These are phyloP conservation scores for Toxotes lorentzi DNA, from an alignment of 2,797 vertebrate species.

Conservation along the genomic window DNA sequence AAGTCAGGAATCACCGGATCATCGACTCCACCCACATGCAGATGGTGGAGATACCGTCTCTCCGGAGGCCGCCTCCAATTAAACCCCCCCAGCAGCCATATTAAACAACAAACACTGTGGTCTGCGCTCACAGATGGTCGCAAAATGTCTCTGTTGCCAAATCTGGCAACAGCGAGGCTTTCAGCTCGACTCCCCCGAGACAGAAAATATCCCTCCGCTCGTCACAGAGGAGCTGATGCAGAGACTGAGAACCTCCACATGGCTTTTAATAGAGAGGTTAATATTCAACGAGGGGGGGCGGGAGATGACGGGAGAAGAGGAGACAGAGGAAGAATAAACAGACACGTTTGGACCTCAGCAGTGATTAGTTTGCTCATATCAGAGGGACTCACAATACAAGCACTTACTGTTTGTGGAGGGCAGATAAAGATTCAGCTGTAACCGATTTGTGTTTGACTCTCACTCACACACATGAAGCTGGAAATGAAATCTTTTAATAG, in stretches of 20 bases:
- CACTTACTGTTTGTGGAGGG: constrained; percentile 24
- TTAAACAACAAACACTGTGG: constrained; percentile 37
- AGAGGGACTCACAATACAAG: not conserved
- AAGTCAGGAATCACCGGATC: constrained; percentile 16
- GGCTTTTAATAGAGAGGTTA: constrained; percentile 10
- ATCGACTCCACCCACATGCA: constrained; percentile 24
- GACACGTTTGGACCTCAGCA: not conserved
- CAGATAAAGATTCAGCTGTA: constrained; percentile 21
- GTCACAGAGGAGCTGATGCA: constrained; percentile 15
- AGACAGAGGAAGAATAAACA: constrained; percentile 1
- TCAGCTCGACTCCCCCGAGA: constrained; percentile 31
- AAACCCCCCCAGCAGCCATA: constrained; percentile 33
- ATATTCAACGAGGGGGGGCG: not conserved
- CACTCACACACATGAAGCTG: constrained; percentile 19
- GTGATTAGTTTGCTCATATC: not conserved
- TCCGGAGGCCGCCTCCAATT: constrained; percentile 36
- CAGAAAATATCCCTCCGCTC: not conserved
- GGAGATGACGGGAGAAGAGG: not conserved
- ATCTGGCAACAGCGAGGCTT: constrained; percentile 30
- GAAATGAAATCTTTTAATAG: constrained; percentile 56
- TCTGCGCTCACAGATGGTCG: constrained; percentile 46
- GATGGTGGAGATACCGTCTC: constrained; percentile 34
- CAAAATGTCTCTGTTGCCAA: constrained; percentile 56
- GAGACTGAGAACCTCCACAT: not conserved
- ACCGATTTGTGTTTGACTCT: constrained; percentile 56